Conservation (phyloP, 2,113 vertebrate species). For the Eudorcas thomsonii region DNA sequence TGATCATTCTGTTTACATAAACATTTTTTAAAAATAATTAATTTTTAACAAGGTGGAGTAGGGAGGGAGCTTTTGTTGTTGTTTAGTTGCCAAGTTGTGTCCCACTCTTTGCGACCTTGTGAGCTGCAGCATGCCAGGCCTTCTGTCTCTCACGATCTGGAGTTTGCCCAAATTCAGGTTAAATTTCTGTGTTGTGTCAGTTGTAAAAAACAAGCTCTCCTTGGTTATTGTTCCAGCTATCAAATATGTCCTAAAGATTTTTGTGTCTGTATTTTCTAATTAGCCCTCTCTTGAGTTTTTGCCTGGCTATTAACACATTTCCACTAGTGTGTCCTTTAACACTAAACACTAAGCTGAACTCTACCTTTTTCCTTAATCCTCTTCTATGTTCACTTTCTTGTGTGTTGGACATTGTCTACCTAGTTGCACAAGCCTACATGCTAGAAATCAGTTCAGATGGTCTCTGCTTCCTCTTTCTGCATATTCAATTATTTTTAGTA, state of each 20-base stretch:
- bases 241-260: not conserved
- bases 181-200: not conserved
- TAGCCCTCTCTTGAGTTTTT: not conserved
- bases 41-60: not conserved
- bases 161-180: not conserved
- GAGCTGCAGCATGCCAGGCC: not conserved
- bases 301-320: not conserved
- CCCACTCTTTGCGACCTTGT: not conserved
- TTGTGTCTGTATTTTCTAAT: not conserved
- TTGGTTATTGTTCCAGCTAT: not conserved
- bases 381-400: not conserved
- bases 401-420: not conserved
- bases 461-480: not conserved
- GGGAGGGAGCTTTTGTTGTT: not conserved
- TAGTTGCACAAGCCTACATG: not conserved
- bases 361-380: not conserved
- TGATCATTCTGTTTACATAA: not conserved
- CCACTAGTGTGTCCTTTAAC: not conserved
- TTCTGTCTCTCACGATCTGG: not conserved
- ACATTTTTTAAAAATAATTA: not conserved
- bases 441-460: not conserved
- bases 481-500: not conserved
- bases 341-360: not conserved
- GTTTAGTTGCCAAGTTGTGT: not conserved
- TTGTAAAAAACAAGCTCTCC: not conserved